Evolutionary conservation across 2,888 invertebrate species (phyloP).

Genomic region (Trachelus iudaicus): DNA sequence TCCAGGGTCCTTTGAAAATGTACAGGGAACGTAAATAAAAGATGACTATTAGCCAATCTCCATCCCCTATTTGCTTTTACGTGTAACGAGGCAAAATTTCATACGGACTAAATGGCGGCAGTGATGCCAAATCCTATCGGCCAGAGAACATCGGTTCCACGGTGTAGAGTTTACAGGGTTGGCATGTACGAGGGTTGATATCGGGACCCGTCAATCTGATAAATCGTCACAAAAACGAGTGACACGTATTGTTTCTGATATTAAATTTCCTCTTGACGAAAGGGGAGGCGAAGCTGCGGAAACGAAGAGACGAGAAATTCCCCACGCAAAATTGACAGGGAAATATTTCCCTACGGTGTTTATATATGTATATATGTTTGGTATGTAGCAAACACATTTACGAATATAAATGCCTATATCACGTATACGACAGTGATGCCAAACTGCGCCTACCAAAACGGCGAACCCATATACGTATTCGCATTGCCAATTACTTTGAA

Average conservation of each 20-base stretch:
- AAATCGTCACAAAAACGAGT: neutral
- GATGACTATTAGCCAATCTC: neutral
- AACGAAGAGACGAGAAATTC: neutral
- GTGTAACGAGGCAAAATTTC: neutral
- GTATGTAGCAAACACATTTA: neutral
- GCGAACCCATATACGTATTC: neutral
- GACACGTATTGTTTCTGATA: constrained; percentile 35
- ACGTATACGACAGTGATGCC: neutral
- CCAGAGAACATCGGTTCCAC: neutral
- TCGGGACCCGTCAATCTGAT: neutral
- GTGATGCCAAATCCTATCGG: neutral
- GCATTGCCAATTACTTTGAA: neutral
- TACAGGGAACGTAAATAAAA: neutral
- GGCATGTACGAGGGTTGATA: neutral
- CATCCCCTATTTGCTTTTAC: neutral
- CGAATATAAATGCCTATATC: neutral
- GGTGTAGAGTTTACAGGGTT: neutral
- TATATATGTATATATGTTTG: neutral
- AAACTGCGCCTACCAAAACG: neutral
- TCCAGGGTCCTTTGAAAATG: neutral
- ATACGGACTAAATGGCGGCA: neutral
- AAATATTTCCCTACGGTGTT: neutral
- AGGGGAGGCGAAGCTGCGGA: neutral
- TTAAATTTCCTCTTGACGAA: constrained; percentile 34
- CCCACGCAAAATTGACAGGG: neutral